Base-by-base conservation (phyloP, 2,113 vertebrate species). In the Peromyscus polionotus region DNA sequence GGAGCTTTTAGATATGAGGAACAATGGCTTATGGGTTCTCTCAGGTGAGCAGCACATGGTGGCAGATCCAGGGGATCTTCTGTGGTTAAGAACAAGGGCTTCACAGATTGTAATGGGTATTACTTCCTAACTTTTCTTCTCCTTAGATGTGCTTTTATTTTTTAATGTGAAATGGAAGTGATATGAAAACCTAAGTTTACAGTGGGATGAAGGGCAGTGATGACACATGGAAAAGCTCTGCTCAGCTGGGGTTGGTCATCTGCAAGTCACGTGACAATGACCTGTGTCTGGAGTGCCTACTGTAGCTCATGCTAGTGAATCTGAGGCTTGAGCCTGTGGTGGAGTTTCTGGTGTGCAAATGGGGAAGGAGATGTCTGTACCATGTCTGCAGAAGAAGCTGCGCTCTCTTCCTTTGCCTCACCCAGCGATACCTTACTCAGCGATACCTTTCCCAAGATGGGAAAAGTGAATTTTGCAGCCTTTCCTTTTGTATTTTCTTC, bases 401-500 rank as follows among this genome's bases (percentile, higher is more conserved):
- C 13, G 10, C 39, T 93, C 28, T 86, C 90, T 68, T 39, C 65
- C 75, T 88, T 88, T 57, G 48, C 45, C n/a, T 87, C 57, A 87
- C 1, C 10, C 57, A 54, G 54, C 11, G 80, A 36, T 59, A 17
- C 24, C 45, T 72, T 12, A 48, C 45, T 48, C 45, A 48, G 45
- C 7, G 85, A 36, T 59, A 20, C 20, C 45, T 72, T 12, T 76
- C 10, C 42, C 14, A 75, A 68, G 61, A 65, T 33, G 51, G 42
- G 19, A 59, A 95, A 92, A 31, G 14, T 11, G 63, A 83, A 94
- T 75, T 96, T 95, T 93, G 72, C 2, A 57, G 72, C 65, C 72
- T 95, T 90, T n/a, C 45, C 59, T 85, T 65, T 57, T 54, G 16
- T 42, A 42, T 92, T 95, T 84, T 93, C 81, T 93, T 94, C 42